Evolutionary conservation across 2,797 vertebrate genomes (phyloP).

Genomic region (Pipistrellus pipistrellus): DNA sequence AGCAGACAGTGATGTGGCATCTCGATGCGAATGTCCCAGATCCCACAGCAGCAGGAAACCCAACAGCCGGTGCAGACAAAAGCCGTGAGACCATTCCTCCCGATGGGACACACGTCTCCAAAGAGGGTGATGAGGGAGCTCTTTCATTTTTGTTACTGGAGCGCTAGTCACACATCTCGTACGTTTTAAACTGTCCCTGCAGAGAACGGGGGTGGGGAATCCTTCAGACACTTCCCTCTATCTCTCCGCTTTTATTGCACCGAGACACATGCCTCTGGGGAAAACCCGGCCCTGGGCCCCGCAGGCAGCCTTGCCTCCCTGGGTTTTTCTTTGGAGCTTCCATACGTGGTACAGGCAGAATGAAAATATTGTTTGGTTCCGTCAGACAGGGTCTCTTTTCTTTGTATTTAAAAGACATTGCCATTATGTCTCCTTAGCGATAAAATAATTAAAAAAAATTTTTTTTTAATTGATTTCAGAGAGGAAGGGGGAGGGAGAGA

Average conservation of each 20-base stretch:
- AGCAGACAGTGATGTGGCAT: too few species aligned
- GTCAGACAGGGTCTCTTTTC: neutral
- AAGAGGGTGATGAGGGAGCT: neutral
- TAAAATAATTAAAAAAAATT: too few species aligned
- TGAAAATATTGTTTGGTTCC: neutral
- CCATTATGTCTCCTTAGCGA: neutral
- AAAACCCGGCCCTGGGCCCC: constrained; percentile 49
- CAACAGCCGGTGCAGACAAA: neutral
- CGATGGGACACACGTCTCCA: neutral
- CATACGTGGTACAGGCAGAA: fast-evolving
- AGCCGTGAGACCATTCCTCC: neutral
- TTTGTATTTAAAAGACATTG: neutral
- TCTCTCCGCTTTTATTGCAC: neutral
- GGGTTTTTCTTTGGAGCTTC: neutral
- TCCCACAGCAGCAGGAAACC: neutral
- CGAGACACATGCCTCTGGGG: constrained; percentile 48
- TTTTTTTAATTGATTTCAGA: too few species aligned
- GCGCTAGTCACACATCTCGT: neutral
- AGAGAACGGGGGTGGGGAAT: neutral
- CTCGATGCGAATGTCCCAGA: neutral
- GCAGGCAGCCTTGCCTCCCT: neutral
- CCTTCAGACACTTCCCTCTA: neutral
- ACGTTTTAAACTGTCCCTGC: neutral
- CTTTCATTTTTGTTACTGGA: neutral
- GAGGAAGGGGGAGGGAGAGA: too few species aligned